phyloP scores from a whole-genome alignment of 2,797 vertebrate genomes.

The Kryptopterus vitreolus region DNA sequence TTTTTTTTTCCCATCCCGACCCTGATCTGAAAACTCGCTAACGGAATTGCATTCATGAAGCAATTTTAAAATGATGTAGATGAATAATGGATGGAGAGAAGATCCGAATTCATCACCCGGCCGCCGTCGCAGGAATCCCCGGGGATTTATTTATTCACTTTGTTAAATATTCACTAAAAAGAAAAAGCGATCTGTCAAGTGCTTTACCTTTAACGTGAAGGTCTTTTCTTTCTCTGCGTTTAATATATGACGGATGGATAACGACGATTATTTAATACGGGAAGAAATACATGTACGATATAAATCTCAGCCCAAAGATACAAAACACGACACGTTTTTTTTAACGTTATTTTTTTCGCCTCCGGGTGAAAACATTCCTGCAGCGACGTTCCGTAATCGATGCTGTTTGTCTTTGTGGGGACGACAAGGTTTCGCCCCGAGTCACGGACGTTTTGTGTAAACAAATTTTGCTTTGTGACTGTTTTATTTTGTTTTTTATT shows the following conservation, averaged over 20 bases:
- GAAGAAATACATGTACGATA: not conserved
- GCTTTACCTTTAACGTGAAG: not conserved
- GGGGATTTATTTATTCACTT: not conserved
- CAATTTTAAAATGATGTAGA: not conserved
- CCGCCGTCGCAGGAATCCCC: too few species aligned
- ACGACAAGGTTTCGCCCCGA: conserved; percentile 26
- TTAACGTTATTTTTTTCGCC: conserved; percentile 34
- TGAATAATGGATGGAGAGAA: not conserved
- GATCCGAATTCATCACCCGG: not conserved
- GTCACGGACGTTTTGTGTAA: conserved; percentile 28
- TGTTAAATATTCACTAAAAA: not conserved
- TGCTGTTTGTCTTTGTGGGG: conserved; percentile 48
- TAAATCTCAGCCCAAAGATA: not conserved
- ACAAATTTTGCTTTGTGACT: not conserved
- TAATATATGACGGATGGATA: conserved; percentile 17
- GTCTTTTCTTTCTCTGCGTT: not conserved
- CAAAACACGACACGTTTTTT: too few species aligned
- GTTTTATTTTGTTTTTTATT: not conserved
- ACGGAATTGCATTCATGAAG: conserved; percentile 1
- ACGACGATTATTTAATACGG: not conserved
- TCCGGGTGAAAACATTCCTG: conserved; percentile 44
- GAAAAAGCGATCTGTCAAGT: conserved; percentile 2
- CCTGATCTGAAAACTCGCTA: not conserved
- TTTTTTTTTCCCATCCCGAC: too few species aligned
- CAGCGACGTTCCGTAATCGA: conserved; percentile 44